Evolutionary conservation across 2,888 invertebrate species (phyloP).

Genomic region (Drosophila mayaguana): DNA sequence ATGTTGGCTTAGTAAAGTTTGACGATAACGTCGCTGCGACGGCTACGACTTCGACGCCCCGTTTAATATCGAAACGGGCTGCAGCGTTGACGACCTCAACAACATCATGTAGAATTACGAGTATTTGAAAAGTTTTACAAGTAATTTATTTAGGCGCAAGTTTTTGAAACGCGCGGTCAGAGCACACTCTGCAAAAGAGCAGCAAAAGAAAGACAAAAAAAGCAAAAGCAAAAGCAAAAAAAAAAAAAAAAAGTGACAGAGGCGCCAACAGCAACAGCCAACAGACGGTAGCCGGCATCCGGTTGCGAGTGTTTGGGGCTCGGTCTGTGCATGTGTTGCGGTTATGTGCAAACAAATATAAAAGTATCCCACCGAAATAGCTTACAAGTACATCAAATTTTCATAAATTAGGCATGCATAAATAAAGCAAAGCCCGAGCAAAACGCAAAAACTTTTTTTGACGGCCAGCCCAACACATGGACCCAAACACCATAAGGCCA

Average conservation of each 20-base stretch:
- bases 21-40: slow-evolving; percentile 61
- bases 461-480: slow-evolving; percentile 53
- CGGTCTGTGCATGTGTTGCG: slow-evolving; percentile 68
- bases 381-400: slow-evolving; percentile 80
- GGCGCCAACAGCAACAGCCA: slow-evolving; percentile 18
- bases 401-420: slow-evolving; percentile 80
- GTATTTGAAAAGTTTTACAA: slow-evolving; percentile 80
- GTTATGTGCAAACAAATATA: slow-evolving; percentile 78
- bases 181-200: slow-evolving; percentile 15
- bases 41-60: slow-evolving; percentile 12
- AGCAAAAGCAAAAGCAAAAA: no score
- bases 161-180: slow-evolving; percentile 68
- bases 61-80: slow-evolving; percentile 55
- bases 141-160: slow-evolving; percentile 81
- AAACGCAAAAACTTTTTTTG: slow-evolving; percentile 64
- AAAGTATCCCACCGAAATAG: slow-evolving; percentile 78
- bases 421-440: slow-evolving; percentile 58
- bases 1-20: slow-evolving; percentile 80
- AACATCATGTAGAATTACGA: slow-evolving; percentile 81
- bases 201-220: slow-evolving; percentile 20
- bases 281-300: slow-evolving; percentile 23
- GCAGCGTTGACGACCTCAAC: slow-evolving; percentile 76
- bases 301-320: slow-evolving; percentile 21
- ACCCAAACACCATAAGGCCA: slow-evolving; percentile 37
- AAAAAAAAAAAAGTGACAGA: neutral